Evolutionary conservation across 2,888 invertebrate genomes (phyloP), one percentile per base, ranked within the genome.

Genomic region (Vesta saturnalis): DNA sequence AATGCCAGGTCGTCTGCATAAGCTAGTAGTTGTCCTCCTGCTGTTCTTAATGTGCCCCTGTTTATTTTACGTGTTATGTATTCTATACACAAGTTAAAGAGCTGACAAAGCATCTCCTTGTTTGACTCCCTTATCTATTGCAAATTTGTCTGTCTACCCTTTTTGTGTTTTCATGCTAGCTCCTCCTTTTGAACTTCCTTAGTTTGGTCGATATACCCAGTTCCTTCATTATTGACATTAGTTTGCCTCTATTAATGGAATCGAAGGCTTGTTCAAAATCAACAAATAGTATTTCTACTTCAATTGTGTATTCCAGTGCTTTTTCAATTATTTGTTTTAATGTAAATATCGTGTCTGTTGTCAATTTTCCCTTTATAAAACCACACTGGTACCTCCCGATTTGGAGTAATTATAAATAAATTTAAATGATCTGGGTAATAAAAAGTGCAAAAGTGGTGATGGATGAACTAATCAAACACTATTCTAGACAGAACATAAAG

Each of bases 181-280:
- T 64, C 4, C 46, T 62, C 57, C 35, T 21, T 22, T 57, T 63
- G 1, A 64, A 22, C 21, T 39, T 39, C 23, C 21, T 58, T 54
- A 64, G 15, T 43, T 68, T 68, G 6, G 16, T 22, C 1, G 49
- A 39, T 22, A 63, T 43, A 21, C 47, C 56, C n/a, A 54, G 8
- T 47, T 67, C 57, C 35, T 19, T 39, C 14, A 62, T n/a, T 47
- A 39, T 14, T 23, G 14, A 1, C 30, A 62, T 46, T 3, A 67
- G 52, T 62, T 57, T 39, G 18, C 58, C 14, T 62, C 30, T 54
- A 8, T 60, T n/a, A 18, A 65, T 35, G 5, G 16, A 39, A 18
- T 67, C 58, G 18, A 60, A 60, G 8, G 61, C 49, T 56, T 62
- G 57, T 39, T 61, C 19, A 22, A 62, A 62, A 16, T 60, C 54